phyloP scores from a whole-genome alignment of 1,140 invertebrate genomes.

The Magallana ariakensis region DNA sequence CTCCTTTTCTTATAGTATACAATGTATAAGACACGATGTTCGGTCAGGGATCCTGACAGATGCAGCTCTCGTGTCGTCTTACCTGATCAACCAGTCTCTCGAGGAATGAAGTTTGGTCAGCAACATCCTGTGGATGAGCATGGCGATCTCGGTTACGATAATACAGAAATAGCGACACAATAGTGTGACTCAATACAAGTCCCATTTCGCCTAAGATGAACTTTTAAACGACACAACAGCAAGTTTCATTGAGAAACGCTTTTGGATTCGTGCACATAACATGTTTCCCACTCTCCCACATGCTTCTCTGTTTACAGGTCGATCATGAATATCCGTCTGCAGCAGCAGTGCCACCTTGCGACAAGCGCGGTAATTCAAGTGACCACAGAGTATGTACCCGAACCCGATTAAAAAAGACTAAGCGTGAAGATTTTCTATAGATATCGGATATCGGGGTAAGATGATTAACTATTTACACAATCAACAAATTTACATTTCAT shows the following conservation, averaged over 20 bases:
- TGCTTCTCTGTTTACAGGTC: slow-evolving; percentile 37
- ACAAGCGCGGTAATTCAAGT: slow-evolving; percentile 34
- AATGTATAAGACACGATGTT: background rate
- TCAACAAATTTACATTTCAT: too few relatives aligned
- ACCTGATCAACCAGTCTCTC: slow-evolving; percentile 6
- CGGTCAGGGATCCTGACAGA: background rate
- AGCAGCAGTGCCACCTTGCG: slow-evolving; percentile 34
- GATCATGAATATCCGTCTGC: slow-evolving; percentile 28
- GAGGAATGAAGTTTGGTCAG: background rate
- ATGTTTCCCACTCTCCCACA: background rate
- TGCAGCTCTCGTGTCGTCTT: background rate
- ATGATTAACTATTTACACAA: too few relatives aligned
- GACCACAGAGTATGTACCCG: slow-evolving; percentile 4
- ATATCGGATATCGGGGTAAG: too few relatives aligned
- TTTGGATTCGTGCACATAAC: background rate
- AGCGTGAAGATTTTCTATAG: background rate
- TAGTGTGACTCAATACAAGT: slow-evolving; percentile 24
- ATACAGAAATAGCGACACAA: slow-evolving; percentile 14
- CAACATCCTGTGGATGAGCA: background rate
- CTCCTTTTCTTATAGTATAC: background rate
- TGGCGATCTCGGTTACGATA: slow-evolving; percentile 16
- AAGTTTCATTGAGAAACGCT: slow-evolving; percentile 32
- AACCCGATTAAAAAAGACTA: slow-evolving; percentile 22
- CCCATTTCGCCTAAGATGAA: background rate
- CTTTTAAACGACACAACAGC: background rate